Evolutionary conservation across 1,140 invertebrate genomes (phyloP).

Genomic region (Megathymus violae): DNA sequence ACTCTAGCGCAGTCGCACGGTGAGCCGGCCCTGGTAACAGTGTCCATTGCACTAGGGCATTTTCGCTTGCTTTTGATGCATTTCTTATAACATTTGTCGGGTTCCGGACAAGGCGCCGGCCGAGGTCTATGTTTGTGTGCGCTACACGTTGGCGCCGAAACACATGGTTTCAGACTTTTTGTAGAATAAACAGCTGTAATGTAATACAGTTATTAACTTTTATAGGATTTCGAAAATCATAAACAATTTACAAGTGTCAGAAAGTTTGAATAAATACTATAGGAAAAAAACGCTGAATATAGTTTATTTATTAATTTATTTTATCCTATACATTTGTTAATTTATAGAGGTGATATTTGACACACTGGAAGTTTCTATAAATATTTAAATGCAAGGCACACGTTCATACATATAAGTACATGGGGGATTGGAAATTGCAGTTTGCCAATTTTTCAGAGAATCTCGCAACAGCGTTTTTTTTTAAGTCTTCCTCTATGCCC

Average conservation of each 20-base stretch:
- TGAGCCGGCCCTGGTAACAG: constrained; percentile 50
- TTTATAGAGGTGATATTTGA: too few species aligned
- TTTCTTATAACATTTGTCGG: constrained; percentile 67
- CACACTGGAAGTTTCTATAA: too few species aligned
- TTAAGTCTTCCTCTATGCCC: constrained; percentile 67
- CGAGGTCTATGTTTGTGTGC: constrained; percentile 65
- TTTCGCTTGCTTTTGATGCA: constrained; percentile 55
- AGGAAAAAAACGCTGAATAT: too few species aligned
- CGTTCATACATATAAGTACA: neutral
- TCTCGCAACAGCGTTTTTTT: constrained; percentile 54
- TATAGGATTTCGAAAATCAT: too few species aligned
- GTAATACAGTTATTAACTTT: constrained; percentile 1
- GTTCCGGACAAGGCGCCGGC: constrained; percentile 61
- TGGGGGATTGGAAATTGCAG: neutral
- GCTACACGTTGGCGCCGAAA: constrained; percentile 70
- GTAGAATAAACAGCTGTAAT: constrained; percentile 62
- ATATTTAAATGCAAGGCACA: neutral
- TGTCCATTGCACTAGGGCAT: constrained; percentile 68
- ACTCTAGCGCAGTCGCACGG: constrained; percentile 59
- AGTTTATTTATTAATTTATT: too few species aligned
- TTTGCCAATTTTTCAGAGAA: constrained; percentile 48
- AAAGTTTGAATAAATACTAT: too few species aligned
- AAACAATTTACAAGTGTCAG: too few species aligned
- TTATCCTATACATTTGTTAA: too few species aligned
- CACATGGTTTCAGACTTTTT: constrained; percentile 66